Conservation (phyloP, 2,113 vertebrate genomes). For the Bambusicola thoracicus region DNA sequence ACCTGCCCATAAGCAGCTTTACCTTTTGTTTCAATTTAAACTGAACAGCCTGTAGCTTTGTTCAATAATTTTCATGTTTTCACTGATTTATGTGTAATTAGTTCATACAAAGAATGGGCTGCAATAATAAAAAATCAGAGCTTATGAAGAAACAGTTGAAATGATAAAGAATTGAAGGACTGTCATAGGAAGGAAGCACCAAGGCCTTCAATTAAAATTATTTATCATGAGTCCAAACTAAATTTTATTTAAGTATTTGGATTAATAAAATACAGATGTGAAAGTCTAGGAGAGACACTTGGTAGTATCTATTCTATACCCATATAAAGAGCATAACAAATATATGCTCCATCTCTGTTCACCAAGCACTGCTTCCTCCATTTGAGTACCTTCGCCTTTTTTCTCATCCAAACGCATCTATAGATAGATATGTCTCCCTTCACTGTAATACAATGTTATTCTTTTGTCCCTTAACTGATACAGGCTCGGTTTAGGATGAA, state of each 20-base stretch:
- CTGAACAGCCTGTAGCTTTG: background rate
- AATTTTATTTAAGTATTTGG: background rate
- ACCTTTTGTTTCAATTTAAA: background rate
- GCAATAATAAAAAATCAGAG: background rate
- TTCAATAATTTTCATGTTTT: background rate
- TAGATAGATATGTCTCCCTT: background rate
- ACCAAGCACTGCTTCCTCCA: background rate
- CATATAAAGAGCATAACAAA: accelerated
- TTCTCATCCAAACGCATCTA: background rate
- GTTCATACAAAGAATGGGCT: background rate
- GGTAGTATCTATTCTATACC: background rate
- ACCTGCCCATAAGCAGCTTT: background rate
- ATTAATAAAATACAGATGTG: background rate
- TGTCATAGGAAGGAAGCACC: accelerated
- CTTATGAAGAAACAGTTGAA: background rate
- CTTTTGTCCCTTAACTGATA: background rate
- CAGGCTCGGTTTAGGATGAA: background rate
- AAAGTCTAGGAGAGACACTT: accelerated
- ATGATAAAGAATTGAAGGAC: background rate
- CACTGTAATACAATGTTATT: background rate
- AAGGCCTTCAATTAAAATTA: background rate
- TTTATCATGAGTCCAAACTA: background rate
- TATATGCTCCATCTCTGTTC: background rate
- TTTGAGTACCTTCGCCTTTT: background rate
- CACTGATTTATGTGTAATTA: background rate